These are phyloP conservation scores for Perca fluviatilis DNA, from an alignment of 2,113 vertebrate genomes.

Conservation along the genomic window DNA sequence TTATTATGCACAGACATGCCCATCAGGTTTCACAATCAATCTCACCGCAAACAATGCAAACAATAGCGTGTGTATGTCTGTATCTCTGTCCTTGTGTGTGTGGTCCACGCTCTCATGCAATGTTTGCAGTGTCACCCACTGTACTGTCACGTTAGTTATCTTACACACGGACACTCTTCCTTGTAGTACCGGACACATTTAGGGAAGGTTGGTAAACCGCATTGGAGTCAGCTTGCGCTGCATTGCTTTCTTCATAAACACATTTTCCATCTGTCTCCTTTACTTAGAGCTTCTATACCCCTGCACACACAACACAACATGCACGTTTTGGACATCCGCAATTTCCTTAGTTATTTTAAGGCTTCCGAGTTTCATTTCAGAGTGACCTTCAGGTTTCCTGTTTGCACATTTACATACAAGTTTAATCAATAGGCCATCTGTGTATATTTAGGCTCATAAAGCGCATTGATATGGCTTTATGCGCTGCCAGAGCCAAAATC, in stretches of 20 bases:
- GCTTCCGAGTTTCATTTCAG: neutral
- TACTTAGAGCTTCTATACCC: neutral
- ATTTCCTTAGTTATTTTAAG: slow-evolving; percentile 27
- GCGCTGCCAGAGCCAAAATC: slow-evolving; percentile 53
- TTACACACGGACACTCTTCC: slow-evolving; percentile 10
- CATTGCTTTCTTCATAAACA: slow-evolving; percentile 25
- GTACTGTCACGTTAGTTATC: slow-evolving; percentile 27
- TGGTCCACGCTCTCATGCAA: neutral
- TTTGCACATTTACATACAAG: slow-evolving; percentile 49
- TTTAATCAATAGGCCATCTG: slow-evolving; percentile 72
- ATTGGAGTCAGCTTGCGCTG: slow-evolving; percentile 18
- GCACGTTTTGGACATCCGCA: neutral
- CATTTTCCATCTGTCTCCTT: slow-evolving; percentile 21
- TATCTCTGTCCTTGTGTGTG: slow-evolving; percentile 36
- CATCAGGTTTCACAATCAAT: slow-evolving; percentile 62
- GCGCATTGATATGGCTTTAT: slow-evolving; percentile 60
- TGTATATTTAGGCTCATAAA: slow-evolving; percentile 60
- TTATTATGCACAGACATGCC: slow-evolving; percentile 68
- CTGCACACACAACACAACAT: slow-evolving; percentile 5
- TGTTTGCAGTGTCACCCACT: slow-evolving; percentile 26
- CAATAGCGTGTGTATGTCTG: neutral
- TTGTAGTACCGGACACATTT: slow-evolving; percentile 19
- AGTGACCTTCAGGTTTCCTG: slow-evolving; percentile 60
- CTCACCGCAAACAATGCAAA: slow-evolving; percentile 33
- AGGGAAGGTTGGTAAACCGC: slow-evolving; percentile 61